Conservation (phyloP, 2,113 vertebrate genomes). For the Elaphurus davidianus region DNA sequence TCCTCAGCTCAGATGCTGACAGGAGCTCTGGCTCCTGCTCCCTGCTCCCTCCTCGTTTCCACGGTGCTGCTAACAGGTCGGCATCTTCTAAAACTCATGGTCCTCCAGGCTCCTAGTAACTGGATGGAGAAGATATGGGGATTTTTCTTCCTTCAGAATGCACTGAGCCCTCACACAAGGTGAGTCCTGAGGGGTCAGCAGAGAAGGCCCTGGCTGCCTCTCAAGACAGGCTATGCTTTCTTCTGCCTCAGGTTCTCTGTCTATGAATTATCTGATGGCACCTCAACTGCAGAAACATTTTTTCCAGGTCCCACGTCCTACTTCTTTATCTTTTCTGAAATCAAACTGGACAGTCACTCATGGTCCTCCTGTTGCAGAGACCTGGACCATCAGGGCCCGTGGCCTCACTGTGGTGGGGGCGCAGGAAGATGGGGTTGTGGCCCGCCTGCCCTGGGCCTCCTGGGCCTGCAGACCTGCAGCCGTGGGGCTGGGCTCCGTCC, state of each 20-base stretch:
- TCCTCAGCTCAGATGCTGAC: not conserved
- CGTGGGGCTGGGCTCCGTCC: rapidly evolving
- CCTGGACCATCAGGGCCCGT: not conserved
- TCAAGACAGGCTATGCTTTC: not conserved
- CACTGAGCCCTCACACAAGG: not conserved
- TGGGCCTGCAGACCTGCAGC: not conserved
- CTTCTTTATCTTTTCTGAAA: not conserved
- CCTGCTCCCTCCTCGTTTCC: not conserved
- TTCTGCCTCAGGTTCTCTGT: not conserved
- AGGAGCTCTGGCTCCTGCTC: not conserved
- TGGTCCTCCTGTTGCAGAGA: not conserved
- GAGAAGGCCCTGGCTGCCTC: not conserved
- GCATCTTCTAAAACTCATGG: not conserved
- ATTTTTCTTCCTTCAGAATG: not conserved
- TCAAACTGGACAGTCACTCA: not conserved
- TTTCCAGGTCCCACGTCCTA: not conserved
- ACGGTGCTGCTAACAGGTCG: not conserved
- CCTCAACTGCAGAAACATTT: not conserved
- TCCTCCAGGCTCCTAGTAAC: not conserved
- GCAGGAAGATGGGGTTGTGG: not conserved
- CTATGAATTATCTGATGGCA: not conserved
- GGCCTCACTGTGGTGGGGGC: not conserved
- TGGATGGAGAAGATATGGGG: not conserved
- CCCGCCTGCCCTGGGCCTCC: not conserved
- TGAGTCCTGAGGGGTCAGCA: not conserved